Conservation (phyloP, 2,888 invertebrate genomes). For the Antitype chi region DNA sequence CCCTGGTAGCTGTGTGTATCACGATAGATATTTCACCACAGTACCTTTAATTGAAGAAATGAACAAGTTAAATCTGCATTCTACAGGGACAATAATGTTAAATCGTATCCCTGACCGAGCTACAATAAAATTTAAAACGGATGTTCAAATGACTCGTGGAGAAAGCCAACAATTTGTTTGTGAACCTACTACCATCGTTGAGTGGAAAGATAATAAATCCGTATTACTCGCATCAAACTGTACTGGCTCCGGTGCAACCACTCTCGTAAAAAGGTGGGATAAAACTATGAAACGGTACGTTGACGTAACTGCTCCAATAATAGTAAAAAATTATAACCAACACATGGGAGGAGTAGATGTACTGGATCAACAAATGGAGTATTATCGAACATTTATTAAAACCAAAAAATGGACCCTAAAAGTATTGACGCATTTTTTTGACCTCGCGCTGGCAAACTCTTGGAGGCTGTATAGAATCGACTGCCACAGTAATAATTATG, state of each 20-base stretch:
- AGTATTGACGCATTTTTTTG: background rate
- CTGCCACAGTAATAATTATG: background rate
- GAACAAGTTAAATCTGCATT: background rate
- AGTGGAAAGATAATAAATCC: background rate
- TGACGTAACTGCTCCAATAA: background rate
- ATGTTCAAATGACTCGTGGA: background rate
- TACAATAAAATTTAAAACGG: background rate
- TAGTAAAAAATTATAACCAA: background rate
- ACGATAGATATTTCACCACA: background rate
- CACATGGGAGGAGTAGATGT: background rate
- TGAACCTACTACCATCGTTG: background rate
- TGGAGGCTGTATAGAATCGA: background rate
- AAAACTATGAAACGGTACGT: background rate
- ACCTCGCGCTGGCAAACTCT: background rate
- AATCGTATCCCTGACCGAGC: conserved; percentile 6
- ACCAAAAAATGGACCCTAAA: background rate
- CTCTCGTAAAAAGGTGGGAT: background rate
- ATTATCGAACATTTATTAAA: background rate
- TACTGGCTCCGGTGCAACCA: background rate
- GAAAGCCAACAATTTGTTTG: background rate
- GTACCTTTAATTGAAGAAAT: conserved; percentile 5
- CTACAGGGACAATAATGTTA: background rate
- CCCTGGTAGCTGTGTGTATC: background rate
- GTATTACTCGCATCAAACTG: background rate
- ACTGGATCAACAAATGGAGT: background rate